These are phyloP conservation scores for Phalacrocorax pelagicus DNA, from an alignment of 2,113 vertebrate genomes.

Conservation along the genomic window DNA sequence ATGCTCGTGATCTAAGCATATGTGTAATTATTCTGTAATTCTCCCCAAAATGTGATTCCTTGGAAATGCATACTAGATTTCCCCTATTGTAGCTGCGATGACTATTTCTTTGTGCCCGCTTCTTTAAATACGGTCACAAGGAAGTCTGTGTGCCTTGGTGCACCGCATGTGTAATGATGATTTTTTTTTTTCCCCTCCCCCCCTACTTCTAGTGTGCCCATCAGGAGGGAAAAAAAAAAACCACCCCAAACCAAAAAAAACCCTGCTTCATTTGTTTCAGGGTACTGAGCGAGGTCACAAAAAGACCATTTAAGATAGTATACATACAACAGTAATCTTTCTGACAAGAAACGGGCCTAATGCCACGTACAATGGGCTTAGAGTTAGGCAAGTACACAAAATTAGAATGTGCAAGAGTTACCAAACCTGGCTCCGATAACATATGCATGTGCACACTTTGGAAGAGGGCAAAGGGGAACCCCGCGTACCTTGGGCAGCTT, in stretches of 20 bases:
- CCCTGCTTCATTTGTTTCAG: slow-evolving; percentile 71
- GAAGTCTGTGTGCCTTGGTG: slow-evolving; percentile 77
- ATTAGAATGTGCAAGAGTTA: slow-evolving; percentile 65
- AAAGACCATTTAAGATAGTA: slow-evolving; percentile 77
- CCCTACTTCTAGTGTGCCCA: slow-evolving; percentile 4
- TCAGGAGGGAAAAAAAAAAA: neutral
- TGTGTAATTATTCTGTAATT: slow-evolving; percentile 95
- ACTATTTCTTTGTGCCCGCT: slow-evolving; percentile 87
- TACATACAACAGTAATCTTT: slow-evolving; percentile 70
- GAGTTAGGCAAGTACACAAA: slow-evolving; percentile 65
- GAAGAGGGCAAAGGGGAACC: slow-evolving; percentile 43
- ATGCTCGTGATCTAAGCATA: slow-evolving; percentile 89
- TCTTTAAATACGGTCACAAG: slow-evolving; percentile 82
- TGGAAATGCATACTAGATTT: slow-evolving; percentile 83
- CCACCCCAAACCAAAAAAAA: neutral
- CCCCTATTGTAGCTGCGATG: slow-evolving; percentile 82
- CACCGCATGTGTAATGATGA: slow-evolving; percentile 76
- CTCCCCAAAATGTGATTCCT: slow-evolving; percentile 88
- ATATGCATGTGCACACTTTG: neutral
- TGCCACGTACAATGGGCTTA: slow-evolving; percentile 60
- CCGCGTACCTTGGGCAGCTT: slow-evolving; percentile 10
- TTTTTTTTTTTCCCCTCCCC: slow-evolving; percentile 47
- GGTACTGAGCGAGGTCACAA: slow-evolving; percentile 70
- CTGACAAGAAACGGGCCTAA: slow-evolving; percentile 45
- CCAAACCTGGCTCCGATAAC: slow-evolving; percentile 48